Evolutionary conservation across 2,113 vertebrate species (phyloP).

Genomic region (Calidris pygmaea): DNA sequence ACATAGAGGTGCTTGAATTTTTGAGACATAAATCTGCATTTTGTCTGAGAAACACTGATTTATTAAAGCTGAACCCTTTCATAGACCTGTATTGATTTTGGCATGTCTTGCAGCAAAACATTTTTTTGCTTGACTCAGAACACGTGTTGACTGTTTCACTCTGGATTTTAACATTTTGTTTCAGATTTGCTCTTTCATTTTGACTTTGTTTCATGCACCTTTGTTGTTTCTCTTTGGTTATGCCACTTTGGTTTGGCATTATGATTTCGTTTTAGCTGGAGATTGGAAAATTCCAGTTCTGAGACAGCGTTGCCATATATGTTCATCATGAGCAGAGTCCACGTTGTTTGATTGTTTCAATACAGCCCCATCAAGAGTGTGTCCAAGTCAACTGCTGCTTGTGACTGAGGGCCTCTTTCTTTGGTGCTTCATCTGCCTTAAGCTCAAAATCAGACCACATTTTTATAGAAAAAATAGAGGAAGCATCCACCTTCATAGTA

Average conservation of each 20-base stretch:
- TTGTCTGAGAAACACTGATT: not conserved
- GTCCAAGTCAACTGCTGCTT: not conserved
- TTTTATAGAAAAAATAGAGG: not conserved
- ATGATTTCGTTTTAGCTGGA: not conserved
- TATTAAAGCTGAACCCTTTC: not conserved
- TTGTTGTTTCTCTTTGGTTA: not conserved
- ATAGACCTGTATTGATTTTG: constrained; percentile 27
- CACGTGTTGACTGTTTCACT: not conserved
- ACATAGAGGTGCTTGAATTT: not conserved
- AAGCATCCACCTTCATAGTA: not conserved
- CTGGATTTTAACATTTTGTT: not conserved
- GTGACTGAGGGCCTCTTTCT: not conserved
- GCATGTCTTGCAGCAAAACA: not conserved
- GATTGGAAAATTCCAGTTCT: not conserved
- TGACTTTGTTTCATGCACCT: not conserved
- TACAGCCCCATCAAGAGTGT: not conserved
- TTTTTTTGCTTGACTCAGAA: constrained; percentile 34
- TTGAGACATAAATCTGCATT: not conserved
- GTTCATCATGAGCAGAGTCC: not conserved
- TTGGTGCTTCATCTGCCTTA: not conserved
- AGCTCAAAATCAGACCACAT: not conserved
- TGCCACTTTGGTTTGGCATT: not conserved
- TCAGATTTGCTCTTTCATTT: not conserved
- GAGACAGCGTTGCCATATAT: not conserved
- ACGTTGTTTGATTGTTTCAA: not conserved